phyloP scores from a whole-genome alignment of 2,888 invertebrate species.

The Oligia fasciuncula region DNA sequence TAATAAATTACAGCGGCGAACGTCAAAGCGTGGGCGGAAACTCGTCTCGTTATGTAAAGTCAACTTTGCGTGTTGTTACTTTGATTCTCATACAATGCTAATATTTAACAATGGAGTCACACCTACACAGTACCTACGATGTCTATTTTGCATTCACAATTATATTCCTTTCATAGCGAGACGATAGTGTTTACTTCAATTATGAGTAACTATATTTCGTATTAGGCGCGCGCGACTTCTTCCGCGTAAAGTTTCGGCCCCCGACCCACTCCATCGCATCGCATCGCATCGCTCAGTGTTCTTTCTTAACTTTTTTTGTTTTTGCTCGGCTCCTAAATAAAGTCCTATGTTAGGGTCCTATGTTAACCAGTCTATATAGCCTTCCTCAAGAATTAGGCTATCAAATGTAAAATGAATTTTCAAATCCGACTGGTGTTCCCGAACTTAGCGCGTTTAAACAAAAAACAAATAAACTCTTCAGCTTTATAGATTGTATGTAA shows the following conservation, averaged over 20 bases:
- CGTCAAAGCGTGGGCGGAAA: conserved; percentile 56
- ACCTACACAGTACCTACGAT: conserved; percentile 53
- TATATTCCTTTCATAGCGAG: conserved; percentile 43
- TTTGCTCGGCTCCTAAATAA: not conserved
- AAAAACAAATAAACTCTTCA: no score
- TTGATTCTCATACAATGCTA: conserved; percentile 49
- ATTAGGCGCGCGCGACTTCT: not conserved
- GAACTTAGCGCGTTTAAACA: not conserved
- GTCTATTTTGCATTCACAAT: conserved; percentile 50
- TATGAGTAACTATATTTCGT: not conserved
- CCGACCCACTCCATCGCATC: not conserved
- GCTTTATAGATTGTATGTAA: not conserved
- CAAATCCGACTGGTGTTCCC: not conserved
- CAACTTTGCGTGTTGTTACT: conserved; percentile 53
- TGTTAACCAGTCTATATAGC: not conserved
- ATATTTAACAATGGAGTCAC: conserved; percentile 49
- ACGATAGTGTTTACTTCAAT: conserved; percentile 20
- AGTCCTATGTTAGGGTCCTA: no score
- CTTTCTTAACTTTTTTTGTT: not conserved
- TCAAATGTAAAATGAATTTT: not conserved
- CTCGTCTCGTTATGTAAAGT: conserved; percentile 62
- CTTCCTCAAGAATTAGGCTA: not conserved
- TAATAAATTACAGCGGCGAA: conserved; percentile 25
- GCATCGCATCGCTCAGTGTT: not conserved
- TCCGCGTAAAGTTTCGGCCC: not conserved